phyloP scores from a whole-genome alignment of 1,140 invertebrate species.

The Anthonomus grandis region DNA sequence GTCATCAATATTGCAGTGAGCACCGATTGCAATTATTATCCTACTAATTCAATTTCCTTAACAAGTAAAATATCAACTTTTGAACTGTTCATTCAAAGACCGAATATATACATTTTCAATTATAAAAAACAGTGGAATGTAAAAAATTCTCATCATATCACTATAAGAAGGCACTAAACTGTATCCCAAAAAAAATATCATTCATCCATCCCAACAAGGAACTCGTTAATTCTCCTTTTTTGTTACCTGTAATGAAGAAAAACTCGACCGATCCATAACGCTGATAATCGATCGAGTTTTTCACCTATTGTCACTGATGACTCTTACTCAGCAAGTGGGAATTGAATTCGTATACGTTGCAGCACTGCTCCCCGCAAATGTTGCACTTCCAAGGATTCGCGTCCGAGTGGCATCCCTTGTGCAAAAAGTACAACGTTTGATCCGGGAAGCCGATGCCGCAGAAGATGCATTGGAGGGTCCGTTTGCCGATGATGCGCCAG shows the following conservation, averaged over 20 bases:
- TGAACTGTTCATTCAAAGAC: no score
- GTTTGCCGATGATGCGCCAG: constrained; percentile 43
- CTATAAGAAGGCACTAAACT: neutral
- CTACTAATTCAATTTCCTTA: no score
- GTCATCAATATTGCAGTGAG: no score
- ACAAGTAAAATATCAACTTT: no score
- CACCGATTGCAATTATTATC: no score
- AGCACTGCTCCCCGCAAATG: constrained; percentile 90
- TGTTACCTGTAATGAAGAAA: no score
- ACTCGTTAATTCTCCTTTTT: neutral
- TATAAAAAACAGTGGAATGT: neutral
- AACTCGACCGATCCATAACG: no score
- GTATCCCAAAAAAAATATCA: neutral
- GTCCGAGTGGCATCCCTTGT: constrained; percentile 95
- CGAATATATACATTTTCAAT: no score
- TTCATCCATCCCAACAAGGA: neutral
- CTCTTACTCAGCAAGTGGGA: constrained; percentile 92
- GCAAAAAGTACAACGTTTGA: constrained; percentile 92
- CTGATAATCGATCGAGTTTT: no score
- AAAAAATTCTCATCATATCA: neutral
- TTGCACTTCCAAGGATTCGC: constrained; percentile 98
- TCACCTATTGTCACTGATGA: constrained; percentile 59
- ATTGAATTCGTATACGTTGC: constrained; percentile 94
- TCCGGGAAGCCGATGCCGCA: constrained; percentile 94
- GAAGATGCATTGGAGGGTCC: constrained; percentile 63